These are phyloP conservation scores for Caenorhabditis wallacei DNA, from an alignment of 2,888 invertebrate genomes.

Conservation along the genomic window DNA sequence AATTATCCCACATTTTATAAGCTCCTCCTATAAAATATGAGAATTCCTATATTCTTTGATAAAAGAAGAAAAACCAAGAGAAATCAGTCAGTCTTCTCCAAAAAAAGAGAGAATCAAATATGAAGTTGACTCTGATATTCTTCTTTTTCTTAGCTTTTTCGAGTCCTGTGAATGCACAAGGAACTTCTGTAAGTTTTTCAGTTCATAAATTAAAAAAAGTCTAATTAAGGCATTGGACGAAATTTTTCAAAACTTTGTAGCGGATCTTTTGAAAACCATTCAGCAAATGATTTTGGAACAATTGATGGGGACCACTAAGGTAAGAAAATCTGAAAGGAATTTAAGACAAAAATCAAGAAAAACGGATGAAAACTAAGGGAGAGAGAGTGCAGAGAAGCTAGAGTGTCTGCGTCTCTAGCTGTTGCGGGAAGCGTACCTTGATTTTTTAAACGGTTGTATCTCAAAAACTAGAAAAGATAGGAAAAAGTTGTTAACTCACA, in stretches of 20 bases:
- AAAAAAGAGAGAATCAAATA: not conserved
- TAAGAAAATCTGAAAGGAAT: not conserved
- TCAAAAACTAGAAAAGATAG: no score
- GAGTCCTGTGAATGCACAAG: conserved; percentile 4
- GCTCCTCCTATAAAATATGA: not conserved
- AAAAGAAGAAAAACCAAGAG: not conserved
- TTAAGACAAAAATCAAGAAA: no score
- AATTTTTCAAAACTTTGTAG: not conserved
- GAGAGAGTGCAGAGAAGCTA: not conserved
- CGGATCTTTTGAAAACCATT: not conserved
- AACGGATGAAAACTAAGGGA: no score
- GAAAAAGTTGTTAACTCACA: no score
- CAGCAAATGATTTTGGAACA: conserved; percentile 9
- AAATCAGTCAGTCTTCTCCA: conserved; percentile 1
- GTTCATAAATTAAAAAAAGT: no score
- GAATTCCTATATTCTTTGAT: not conserved
- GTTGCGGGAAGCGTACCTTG: no score
- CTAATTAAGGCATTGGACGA: not conserved
- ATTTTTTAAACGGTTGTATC: no score
- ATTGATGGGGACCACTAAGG: not conserved
- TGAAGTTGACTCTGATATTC: conserved; percentile 29
- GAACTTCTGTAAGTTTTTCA: conserved; percentile 9
- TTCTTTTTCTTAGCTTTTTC: conserved; percentile 10
- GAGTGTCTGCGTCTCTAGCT: no score
- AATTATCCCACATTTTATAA: not conserved